A percentile compares a stretch with the other conserved stretches of the same genome.
phyloP scores from a whole-genome alignment of 2,888 invertebrate genomes.

The Brenthis ino region DNA sequence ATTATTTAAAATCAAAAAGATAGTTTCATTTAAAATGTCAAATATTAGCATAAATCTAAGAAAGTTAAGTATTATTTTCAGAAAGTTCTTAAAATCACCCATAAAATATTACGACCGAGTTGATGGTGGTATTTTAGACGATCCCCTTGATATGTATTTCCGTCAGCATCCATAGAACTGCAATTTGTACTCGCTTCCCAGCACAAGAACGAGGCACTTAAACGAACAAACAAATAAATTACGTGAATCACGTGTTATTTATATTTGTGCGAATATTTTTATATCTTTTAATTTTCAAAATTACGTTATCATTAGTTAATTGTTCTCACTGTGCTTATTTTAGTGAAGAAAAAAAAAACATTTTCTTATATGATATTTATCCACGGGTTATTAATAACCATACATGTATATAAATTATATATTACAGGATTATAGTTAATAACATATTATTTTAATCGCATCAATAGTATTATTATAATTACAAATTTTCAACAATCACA shows the following conservation, averaged over 20 bases:
- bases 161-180: slow-evolving; percentile 27
- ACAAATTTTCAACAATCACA: not conserved
- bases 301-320: too few relatives aligned
- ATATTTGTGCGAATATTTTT: not conserved
- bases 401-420: not conserved
- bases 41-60: too few relatives aligned
- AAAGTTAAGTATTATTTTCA: not conserved
- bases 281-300: too few relatives aligned
- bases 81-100: not conserved
- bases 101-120: slow-evolving; percentile 6
- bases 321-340: too few relatives aligned
- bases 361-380: too few relatives aligned
- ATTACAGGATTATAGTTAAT: slow-evolving; percentile 1
- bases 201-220: slow-evolving; percentile 25
- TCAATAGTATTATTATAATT: not conserved
- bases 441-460: not conserved
- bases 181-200: slow-evolving; percentile 31
- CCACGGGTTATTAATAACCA: not conserved
- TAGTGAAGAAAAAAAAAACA: too few relatives aligned
- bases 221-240: slow-evolving; percentile 26
- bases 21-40: too few relatives aligned
- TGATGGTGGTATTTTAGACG: slow-evolving; percentile 20
- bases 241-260: slow-evolving; percentile 26
- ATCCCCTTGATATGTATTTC: slow-evolving; percentile 22
- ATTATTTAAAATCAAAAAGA: too few relatives aligned